Evolutionary conservation across 2,797 vertebrate species (phyloP).

Genomic region (Cirrhinus mrigala): DNA sequence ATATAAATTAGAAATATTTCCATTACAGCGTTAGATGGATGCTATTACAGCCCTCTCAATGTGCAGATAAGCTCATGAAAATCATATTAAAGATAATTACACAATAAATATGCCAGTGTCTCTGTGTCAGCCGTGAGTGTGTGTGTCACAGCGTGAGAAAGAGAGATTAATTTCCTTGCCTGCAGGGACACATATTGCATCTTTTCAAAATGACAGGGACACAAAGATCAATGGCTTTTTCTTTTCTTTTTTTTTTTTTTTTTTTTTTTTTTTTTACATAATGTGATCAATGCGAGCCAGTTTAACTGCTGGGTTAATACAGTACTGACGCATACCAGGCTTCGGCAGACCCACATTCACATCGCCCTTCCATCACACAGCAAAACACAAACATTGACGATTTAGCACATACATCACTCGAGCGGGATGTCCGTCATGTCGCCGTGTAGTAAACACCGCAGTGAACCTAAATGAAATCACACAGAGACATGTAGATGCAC

Average conservation of each 20-base stretch:
- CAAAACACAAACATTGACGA: constrained; percentile 36
- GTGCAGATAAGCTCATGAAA: constrained; percentile 44
- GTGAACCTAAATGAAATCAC: constrained; percentile 34
- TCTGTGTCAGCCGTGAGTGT: constrained; percentile 46
- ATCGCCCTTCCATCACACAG: constrained; percentile 26
- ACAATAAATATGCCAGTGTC: constrained; percentile 46
- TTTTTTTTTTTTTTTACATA: constrained; percentile 74
- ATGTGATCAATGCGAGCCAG: constrained; percentile 74
- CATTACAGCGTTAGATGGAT: constrained; percentile 40
- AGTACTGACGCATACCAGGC: constrained; percentile 33
- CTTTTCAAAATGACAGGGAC: constrained; percentile 76
- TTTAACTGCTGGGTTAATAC: constrained; percentile 68
- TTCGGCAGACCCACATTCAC: constrained; percentile 36
- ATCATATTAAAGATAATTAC: constrained; percentile 50
- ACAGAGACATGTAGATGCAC: constrained; percentile 22
- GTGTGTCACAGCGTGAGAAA: constrained; percentile 24
- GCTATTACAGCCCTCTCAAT: constrained; percentile 34
- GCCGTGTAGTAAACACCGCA: constrained; percentile 22
- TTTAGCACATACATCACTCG: constrained; percentile 38
- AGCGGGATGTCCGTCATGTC: constrained; percentile 25
- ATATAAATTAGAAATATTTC: constrained; percentile 49
- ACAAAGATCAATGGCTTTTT: constrained; percentile 72
- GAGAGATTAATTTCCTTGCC: constrained; percentile 67
- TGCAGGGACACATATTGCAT: constrained; percentile 75
- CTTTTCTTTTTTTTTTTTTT: constrained; percentile 70